Base-by-base conservation (phyloP, 2,888 invertebrate species). In the Atrina japonica region DNA sequence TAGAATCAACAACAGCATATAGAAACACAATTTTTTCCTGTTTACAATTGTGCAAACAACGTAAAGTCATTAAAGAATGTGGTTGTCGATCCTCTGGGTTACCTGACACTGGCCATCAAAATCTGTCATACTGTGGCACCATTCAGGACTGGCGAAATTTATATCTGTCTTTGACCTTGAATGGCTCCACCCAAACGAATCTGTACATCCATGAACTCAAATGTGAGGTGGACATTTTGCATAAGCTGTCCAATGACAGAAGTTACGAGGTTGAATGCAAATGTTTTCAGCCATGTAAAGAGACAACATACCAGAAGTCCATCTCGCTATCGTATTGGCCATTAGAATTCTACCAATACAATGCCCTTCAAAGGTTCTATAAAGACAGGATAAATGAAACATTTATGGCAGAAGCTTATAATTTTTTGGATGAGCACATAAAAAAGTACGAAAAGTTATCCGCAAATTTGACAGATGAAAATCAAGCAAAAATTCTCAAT, bases 281-380 rank as follows among this genome's bases (percentile, higher is more conserved):
- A 16, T 86, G 86, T 50, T 85, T 76, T 68, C 85, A 86, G 66
- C 87, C 86, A 0, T 86, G 86, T 56, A 70, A 77, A 6, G 87
- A 87, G 70, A 85, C 84, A 7, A 81, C 82, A 21, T 87, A 85
- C 70, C 85, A 86, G 56, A 87, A 87, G 64, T 84, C 87, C 5
- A 72, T 87, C 1, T 87, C 87, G 2, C 73, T 86, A 11, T 86
- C 86, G 9, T 87, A 87, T 73, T 87, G 86, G 86, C 87, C 87
- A 3, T 68, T 87, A 43, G 87, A 87, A 63, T 87, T 87, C 66
- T 84, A 83, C 63, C 87, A 87, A 73, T 72, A 82, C 16, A 76
- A 80, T 70, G 85, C 84, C 6, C 61, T 87, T 49, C 73, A 83
- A 60, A 70, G 80, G 18, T 82, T 85, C 56, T 85, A 83, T 47